phyloP scores from a whole-genome alignment of 2,797 vertebrate species.

The Synaphobranchus kaupii region DNA sequence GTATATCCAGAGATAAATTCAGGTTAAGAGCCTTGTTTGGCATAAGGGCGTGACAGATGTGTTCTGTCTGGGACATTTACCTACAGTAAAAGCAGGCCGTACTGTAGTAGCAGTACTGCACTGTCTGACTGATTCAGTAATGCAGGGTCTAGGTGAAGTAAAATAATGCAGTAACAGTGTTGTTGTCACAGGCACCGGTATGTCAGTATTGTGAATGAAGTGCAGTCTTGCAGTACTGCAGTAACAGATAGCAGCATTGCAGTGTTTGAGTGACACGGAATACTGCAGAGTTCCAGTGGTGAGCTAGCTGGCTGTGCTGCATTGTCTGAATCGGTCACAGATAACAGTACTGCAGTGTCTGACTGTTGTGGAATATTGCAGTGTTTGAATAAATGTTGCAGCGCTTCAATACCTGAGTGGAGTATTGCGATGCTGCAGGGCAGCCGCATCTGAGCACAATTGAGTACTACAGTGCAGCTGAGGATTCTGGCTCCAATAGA shows the following conservation, averaged over 20 bases:
- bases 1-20: not conserved
- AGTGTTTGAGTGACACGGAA: not conserved
- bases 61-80: not conserved
- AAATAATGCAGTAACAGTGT: too few relatives aligned
- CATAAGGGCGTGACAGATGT: not conserved
- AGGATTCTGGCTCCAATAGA: not conserved
- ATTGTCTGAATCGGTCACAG: too few relatives aligned
- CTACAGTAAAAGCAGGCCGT: not conserved
- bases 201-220: too few relatives aligned
- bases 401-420: not conserved
- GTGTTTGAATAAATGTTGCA: not conserved
- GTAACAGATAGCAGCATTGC: too few relatives aligned
- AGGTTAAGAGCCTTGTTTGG: not conserved
- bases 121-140: too few relatives aligned
- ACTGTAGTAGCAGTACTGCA: not conserved
- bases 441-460: not conserved
- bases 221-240: too few relatives aligned
- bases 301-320: too few relatives aligned
- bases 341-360: too few relatives aligned
- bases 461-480: not conserved
- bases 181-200: too few relatives aligned
- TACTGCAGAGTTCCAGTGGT: not conserved
- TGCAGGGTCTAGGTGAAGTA: too few relatives aligned
- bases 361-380: not conserved
- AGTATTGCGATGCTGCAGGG: not conserved